phyloP scores from a whole-genome alignment of 2,888 invertebrate species.

The Sussaba pulchella region DNA sequence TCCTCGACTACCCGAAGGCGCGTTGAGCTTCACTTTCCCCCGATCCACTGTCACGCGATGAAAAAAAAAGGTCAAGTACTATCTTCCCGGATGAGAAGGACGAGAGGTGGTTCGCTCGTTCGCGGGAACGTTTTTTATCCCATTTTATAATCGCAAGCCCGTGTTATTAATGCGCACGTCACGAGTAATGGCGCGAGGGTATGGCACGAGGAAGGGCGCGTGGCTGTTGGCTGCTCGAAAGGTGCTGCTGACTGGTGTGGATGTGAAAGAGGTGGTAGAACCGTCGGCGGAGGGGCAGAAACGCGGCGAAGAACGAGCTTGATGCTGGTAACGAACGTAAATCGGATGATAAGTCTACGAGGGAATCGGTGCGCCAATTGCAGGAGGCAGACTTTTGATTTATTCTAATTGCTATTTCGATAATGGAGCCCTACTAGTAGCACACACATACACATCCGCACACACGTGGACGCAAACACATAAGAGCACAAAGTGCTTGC shows the following conservation, averaged over 20 bases:
- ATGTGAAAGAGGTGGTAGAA: constrained; percentile 55
- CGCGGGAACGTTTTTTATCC: constrained; percentile 62
- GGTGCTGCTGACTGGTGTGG: constrained; percentile 65
- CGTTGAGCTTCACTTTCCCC: constrained; percentile 58
- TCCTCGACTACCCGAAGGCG: constrained; percentile 54
- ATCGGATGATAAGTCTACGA: constrained; percentile 70
- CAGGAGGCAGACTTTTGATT: constrained; percentile 81
- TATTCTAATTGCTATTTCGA: constrained; percentile 84
- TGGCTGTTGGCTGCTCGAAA: constrained; percentile 4
- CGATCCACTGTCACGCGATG: constrained; percentile 67
- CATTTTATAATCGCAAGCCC: constrained; percentile 66
- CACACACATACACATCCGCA: constrained; percentile 40
- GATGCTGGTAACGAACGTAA: constrained; percentile 70
- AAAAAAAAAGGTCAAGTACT: constrained; percentile 66
- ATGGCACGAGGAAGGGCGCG: neutral
- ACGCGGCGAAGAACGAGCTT: constrained; percentile 62
- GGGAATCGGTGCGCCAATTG: constrained; percentile 77
- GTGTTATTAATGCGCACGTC: constrained; percentile 69
- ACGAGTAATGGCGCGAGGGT: constrained; percentile 64
- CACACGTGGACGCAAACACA: neutral
- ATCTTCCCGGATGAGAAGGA: constrained; percentile 65
- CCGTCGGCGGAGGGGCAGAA: constrained; percentile 23
- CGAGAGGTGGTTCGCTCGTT: constrained; percentile 45
- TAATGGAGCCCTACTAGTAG: constrained; percentile 77
- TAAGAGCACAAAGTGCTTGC: constrained; percentile 39